phyloP scores from a whole-genome alignment of 2,113 vertebrate species.

The Cariama cristata region DNA sequence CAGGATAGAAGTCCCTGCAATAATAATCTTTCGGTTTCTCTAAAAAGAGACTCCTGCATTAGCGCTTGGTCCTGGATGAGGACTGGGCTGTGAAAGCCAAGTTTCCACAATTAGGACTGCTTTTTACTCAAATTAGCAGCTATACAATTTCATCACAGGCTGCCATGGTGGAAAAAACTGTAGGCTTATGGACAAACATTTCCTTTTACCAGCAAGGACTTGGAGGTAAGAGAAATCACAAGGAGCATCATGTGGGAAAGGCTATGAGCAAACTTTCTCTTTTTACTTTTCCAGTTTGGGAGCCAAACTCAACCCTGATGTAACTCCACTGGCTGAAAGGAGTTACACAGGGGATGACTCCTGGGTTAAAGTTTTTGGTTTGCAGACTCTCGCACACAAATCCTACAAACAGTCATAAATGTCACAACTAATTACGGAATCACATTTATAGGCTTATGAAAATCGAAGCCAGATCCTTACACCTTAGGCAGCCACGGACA shows the following conservation, averaged over 20 bases:
- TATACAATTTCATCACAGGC: constrained; percentile 67
- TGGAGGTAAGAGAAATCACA: constrained; percentile 70
- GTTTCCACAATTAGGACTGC: constrained; percentile 30
- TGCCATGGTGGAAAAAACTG: constrained; percentile 70
- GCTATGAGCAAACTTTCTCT: constrained; percentile 65
- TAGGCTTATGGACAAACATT: constrained; percentile 62
- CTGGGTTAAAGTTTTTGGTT: constrained; percentile 25
- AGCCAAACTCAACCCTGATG: constrained; percentile 60
- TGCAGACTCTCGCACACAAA: constrained; percentile 17
- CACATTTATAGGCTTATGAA: constrained; percentile 9
- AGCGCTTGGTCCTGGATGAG: constrained; percentile 43
- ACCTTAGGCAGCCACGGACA: not conserved
- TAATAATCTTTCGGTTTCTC: constrained; percentile 9
- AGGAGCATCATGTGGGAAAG: constrained; percentile 68
- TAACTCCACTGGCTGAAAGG: constrained; percentile 42
- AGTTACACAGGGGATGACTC: constrained; percentile 14
- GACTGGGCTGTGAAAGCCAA: not conserved
- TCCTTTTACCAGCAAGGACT: constrained; percentile 59
- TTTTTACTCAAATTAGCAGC: constrained; percentile 64
- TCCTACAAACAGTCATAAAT: constrained; percentile 30
- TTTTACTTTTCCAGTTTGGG: constrained; percentile 63
- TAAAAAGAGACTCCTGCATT: constrained; percentile 27
- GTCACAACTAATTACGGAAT: constrained; percentile 37
- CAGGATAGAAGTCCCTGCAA: constrained; percentile 1
- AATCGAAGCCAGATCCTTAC: not conserved